Evolutionary conservation across 2,888 invertebrate species (phyloP), one percentile per base, ranked within the genome.

Genomic region (Chrysina gloriosa): DNA sequence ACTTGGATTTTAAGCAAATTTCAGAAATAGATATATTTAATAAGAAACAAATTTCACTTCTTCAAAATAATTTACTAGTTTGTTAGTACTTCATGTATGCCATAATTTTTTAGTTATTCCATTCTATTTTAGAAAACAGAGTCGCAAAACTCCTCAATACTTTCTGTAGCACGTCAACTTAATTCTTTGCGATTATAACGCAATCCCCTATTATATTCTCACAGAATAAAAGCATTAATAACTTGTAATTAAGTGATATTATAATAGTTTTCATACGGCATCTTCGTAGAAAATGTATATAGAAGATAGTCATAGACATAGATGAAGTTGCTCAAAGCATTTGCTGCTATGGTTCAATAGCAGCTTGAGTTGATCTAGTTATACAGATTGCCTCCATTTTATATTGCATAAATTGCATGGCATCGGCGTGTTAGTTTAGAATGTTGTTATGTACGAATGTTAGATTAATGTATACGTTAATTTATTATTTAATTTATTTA

Each of bases 281-380:
- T 23, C 34, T 29, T 47, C 61, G 5, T 39, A 58, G 14, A 39
- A 11, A 39, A 25, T 58, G 58, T 58, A 58, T 14, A 58, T 58
- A 58, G 58, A 29, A 29, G 45, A 65, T 65, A 65, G 65, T 65
- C 65, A 56, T 65, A 65, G 65, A 21, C 23, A 9, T 65, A 65
- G 52, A 29, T 27, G 27, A 64, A 65, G 25, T 65, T 70, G 72
- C 71, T 72, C 72, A 72, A 72, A 65, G 52, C 21, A 36, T 47
- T 47, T 63, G 47, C 56, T 68, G 47, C 68, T 61, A 67, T 63
- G 27, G 21, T 14, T 23, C 27, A 50, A 64, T 61, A 63, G 70
- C 61, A 64, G 69, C 50, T 69, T 71, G 71, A 72, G 71, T 72
- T 71, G 42, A 69, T 72, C 72, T 72, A 72, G 72, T 72, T 72